Evolutionary conservation across 2,113 vertebrate genomes (phyloP), one percentile per base, ranked within the genome.

Genomic region (Candoia aspera): DNA sequence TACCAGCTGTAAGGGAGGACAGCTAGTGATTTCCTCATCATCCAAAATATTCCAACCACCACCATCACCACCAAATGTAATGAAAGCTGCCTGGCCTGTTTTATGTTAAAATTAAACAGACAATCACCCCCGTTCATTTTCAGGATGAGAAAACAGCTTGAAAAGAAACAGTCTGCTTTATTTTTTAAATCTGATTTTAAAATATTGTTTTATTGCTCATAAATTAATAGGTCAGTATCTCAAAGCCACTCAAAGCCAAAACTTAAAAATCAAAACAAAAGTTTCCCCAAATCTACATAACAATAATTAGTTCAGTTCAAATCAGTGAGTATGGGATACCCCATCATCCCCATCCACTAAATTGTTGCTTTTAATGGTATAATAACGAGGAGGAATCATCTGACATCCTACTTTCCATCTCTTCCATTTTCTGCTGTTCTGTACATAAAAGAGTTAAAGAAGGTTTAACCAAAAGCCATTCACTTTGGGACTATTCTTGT

Each of bases 241-340:
- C 91, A 21, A 24, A 94, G 26, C 64, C 58, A 91, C 33, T 64
- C 90, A 21, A 24, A 94, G 26, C 64, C 58, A 91, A 93, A 73
- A 33, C 29, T 53, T 92, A 29, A 88, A 58, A 68, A 93, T 90
- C 57, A 89, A 29, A 96, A 90, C 86, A 62, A 5, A 95, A 60
- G 23, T 93, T 97, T 96, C 92, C 92, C 73, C 92, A 95, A 91
- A 95, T 54, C 19, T 19, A 62, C 85, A 37, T 54, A 60, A 88
- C 12, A 94, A 59, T 94, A 68, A 90, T 93, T 95, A 92, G 68
- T 60, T 54, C 59, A 37, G 26, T 92, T 96, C 95, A 94, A 87
- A 96, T 90, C 89, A 64, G 89, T 6, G 11, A 42, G n/a, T 33
- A 93, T 87, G 92, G 93, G 90, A 94, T 93, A 87, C 91, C 83